phyloP scores from a whole-genome alignment of 2,888 invertebrate species.

The Ectropis crepuscularia region DNA sequence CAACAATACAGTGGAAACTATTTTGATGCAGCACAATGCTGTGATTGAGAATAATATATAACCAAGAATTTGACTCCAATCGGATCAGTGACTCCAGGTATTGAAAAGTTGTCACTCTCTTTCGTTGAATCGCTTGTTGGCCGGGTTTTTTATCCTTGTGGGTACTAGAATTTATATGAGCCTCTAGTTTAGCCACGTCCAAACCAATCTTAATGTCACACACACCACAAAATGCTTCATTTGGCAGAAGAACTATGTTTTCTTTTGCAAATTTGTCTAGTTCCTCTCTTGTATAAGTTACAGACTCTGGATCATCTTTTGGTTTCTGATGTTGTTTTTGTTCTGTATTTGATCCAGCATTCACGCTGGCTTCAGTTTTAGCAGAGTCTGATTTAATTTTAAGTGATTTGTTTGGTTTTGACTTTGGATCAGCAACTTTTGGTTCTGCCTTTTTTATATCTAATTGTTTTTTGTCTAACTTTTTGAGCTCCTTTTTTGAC shows the following conservation, averaged over 20 bases:
- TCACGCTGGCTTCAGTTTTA: neutral
- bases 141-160: constrained; percentile 3
- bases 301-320: neutral
- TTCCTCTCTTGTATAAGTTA: neutral
- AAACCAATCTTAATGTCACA: neutral
- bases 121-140: neutral
- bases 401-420: neutral
- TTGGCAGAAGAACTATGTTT: constrained; percentile 7
- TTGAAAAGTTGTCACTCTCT: neutral
- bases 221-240: constrained; percentile 4
- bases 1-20: constrained; percentile 30
- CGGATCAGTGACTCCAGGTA: neutral
- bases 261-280: constrained; percentile 4
- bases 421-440: neutral
- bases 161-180: neutral
- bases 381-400: neutral
- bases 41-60: constrained; percentile 27
- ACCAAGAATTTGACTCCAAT: constrained; percentile 5
- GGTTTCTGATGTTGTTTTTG: neutral
- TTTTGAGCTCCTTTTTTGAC: neutral
- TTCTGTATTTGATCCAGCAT: neutral
- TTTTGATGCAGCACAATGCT: constrained; percentile 23
- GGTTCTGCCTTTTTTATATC: neutral
- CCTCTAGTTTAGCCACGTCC: neutral
- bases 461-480: neutral